Conservation (phyloP, 2,888 invertebrate species). For the Mechanitis mazaeus region DNA sequence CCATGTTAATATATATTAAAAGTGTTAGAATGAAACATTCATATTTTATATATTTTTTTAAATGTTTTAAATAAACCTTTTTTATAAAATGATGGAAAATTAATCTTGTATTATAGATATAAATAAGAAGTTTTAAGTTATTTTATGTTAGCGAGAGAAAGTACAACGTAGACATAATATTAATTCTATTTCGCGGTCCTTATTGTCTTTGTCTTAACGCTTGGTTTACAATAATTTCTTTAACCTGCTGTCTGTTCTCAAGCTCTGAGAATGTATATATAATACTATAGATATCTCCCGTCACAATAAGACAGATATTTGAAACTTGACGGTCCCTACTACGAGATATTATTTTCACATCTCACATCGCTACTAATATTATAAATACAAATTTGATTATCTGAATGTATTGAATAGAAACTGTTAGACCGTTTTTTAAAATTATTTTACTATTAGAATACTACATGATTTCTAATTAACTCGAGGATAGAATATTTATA, state of each 20-base stretch:
- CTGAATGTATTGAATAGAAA: no score
- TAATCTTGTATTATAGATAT: no score
- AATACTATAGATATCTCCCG: constrained; percentile 14
- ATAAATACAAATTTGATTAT: no score
- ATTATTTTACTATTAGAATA: no score
- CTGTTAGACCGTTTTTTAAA: no score
- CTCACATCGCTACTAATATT: no score
- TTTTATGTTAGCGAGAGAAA: background rate
- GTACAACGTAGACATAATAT: background rate
- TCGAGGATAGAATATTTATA: no score
- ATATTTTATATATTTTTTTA: no score
- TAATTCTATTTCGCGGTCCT: background rate
- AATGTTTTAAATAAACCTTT: no score
- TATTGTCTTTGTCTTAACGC: background rate
- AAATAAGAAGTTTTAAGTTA: background rate
- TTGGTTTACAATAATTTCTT: constrained; percentile 6
- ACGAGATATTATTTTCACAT: constrained; percentile 7
- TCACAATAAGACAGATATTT: constrained; percentile 36
- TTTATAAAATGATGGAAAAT: no score
- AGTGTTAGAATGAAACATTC: no score
- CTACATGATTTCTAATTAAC: no score
- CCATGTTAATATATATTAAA: background rate
- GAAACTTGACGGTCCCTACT: constrained; percentile 33
- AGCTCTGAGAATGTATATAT: constrained; percentile 14
- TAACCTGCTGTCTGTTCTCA: constrained; percentile 11